Evolutionary conservation across 2,888 invertebrate genomes (phyloP), one percentile per base, ranked within the genome.

Genomic region (Lepetodrilus schrolli): DNA sequence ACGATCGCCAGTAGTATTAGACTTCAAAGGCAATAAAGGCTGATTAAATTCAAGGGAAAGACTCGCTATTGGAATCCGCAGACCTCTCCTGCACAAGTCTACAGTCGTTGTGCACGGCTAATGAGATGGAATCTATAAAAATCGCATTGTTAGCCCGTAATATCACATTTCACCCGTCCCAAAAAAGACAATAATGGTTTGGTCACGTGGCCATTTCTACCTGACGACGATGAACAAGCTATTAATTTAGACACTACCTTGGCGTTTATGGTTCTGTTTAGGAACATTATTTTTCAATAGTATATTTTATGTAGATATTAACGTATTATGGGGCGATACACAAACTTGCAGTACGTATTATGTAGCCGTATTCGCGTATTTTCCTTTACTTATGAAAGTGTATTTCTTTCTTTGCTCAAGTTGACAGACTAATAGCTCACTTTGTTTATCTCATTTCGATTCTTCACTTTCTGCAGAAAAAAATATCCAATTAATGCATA

Each of bases 401-500:
- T n/a, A n/a, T 43, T 43, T 13, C 43, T 43, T 10, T 43, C 43
- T 17, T 43, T 1, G 43, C 7, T 43, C 4, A 17, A 17, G 43
- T 17, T 43, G 43, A 43, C 43, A 13, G 43, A 43, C 10, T 43
- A 43, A 43, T 43, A 43, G 43, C n/a, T 17, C 43, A 43, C 43
- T 43, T 43, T 43, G 17, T 43, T 17, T 43, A 43, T 43, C 43
- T 43, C 8, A 43, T 43, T 7, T 43, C 43, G n/a, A 17, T 43
- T 43, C 43, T 43, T 43, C 17, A 7, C n/a, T 43, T 17, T 17
- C 13, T 43, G n/a, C 17, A 43, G 7, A 34, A 26, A 30, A 17
- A 65, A 21, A 43, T 58, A 43, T 23, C 71, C 71, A 72, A 72
- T 72, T 72, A 72, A 65, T 72, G 65, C 58, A 65, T 30, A 30